Conservation (phyloP, 2,888 invertebrate genomes). For the Clanis bilineata region DNA sequence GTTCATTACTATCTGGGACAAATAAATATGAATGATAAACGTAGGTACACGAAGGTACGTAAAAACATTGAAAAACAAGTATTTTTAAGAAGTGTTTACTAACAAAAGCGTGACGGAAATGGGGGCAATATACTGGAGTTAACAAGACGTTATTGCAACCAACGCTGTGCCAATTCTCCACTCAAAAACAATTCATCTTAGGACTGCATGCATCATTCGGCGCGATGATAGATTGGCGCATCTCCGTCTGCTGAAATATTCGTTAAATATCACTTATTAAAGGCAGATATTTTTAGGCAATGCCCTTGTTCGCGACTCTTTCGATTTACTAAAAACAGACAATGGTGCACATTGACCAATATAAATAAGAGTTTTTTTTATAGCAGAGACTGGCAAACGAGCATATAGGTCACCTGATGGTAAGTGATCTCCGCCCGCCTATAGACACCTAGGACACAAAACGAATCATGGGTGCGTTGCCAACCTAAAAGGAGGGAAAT, state of each 20-base stretch:
- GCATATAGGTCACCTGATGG: too few species aligned
- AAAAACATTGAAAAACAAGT: too few species aligned
- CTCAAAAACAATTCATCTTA: conserved; percentile 26
- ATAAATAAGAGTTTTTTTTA: background rate
- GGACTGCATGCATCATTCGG: conserved; percentile 29
- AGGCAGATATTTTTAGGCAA: background rate
- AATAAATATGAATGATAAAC: too few species aligned
- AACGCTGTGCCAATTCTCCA: conserved; percentile 45
- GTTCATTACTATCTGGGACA: too few species aligned
- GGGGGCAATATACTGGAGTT: conserved; percentile 37
- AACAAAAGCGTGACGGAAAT: conserved; percentile 21
- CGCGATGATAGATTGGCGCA: conserved; percentile 35
- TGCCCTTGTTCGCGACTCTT: background rate
- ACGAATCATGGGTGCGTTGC: too few species aligned
- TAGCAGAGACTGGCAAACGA: too few species aligned
- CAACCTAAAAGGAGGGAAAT: too few species aligned
- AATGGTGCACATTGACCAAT: background rate
- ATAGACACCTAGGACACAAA: too few species aligned
- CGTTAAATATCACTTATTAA: background rate
- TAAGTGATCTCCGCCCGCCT: too few species aligned
- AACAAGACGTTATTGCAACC: conserved; percentile 42
- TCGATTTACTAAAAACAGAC: background rate
- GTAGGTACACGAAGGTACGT: too few species aligned
- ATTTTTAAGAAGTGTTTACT: conserved; percentile 21
- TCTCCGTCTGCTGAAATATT: conserved; percentile 1